Evolutionary conservation across 2,797 vertebrate genomes (phyloP).

Genomic region (Sebastes melanostomus): DNA sequence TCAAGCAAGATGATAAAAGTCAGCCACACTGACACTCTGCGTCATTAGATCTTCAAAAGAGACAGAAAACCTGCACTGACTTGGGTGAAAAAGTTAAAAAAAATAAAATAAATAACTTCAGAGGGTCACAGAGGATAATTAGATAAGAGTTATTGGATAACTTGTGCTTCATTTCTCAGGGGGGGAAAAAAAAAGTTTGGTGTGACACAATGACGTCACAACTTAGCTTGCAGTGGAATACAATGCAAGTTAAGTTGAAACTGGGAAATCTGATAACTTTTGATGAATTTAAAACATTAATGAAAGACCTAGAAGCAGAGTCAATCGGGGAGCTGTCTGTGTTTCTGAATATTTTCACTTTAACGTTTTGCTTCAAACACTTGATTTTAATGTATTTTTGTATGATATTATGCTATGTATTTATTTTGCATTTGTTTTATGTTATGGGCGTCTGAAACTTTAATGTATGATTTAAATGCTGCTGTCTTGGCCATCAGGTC

Average conservation of each 20-base stretch:
- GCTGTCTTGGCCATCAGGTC: too few species aligned
- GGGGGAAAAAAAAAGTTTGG: neutral
- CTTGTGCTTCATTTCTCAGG: neutral
- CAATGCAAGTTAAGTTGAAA: neutral
- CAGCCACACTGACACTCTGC: neutral
- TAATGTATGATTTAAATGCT: too few species aligned
- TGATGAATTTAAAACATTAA: too few species aligned
- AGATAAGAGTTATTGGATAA: neutral
- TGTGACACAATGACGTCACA: neutral
- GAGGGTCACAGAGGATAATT: neutral
- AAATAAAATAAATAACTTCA: neutral
- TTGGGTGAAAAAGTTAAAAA: slow-evolving; percentile 19
- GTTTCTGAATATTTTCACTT: too few species aligned
- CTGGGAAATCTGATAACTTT: too few species aligned
- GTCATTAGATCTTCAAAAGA: neutral
- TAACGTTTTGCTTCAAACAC: too few species aligned
- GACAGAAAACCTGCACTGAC: neutral
- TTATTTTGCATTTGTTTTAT: too few species aligned
- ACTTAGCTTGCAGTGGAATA: neutral
- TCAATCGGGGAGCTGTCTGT: too few species aligned
- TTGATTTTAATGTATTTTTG: too few species aligned
- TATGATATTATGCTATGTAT: too few species aligned
- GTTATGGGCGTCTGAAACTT: too few species aligned
- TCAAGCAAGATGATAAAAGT: neutral
- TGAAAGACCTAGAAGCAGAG: too few species aligned